phyloP scores from a whole-genome alignment of 2,113 vertebrate genomes.

The Manacus vitellinus region DNA sequence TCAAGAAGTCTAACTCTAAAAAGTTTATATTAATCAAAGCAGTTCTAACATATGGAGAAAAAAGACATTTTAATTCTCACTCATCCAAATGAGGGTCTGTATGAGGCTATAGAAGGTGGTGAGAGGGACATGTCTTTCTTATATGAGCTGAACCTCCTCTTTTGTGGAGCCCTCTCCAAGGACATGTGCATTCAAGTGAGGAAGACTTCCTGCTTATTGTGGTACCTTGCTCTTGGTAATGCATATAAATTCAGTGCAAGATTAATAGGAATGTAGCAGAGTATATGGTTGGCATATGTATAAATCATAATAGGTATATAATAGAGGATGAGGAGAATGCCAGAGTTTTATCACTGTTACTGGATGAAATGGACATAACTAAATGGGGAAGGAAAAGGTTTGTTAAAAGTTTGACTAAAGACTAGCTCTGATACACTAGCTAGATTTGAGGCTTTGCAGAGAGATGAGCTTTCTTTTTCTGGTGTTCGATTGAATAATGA shows the following conservation, averaged over 20 bases:
- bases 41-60: neutral
- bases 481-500: neutral
- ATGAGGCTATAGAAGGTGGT: neutral
- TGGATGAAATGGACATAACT: neutral
- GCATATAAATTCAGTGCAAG: neutral
- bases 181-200: neutral
- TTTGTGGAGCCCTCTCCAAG: neutral
- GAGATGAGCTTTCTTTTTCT: neutral
- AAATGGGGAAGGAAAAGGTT: neutral
- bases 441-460: neutral
- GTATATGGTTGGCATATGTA: neutral
- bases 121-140: accelerated
- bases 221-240: neutral
- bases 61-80: neutral
- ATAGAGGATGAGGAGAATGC: neutral
- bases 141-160: neutral
- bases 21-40: neutral
- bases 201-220: neutral
- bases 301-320: neutral
- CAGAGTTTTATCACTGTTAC: neutral
- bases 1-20: neutral
- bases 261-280: neutral
- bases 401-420: neutral
- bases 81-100: accelerated
- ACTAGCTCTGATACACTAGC: neutral